Conservation (phyloP, 2,888 invertebrate species). For the Aproaerema taeniolella region DNA sequence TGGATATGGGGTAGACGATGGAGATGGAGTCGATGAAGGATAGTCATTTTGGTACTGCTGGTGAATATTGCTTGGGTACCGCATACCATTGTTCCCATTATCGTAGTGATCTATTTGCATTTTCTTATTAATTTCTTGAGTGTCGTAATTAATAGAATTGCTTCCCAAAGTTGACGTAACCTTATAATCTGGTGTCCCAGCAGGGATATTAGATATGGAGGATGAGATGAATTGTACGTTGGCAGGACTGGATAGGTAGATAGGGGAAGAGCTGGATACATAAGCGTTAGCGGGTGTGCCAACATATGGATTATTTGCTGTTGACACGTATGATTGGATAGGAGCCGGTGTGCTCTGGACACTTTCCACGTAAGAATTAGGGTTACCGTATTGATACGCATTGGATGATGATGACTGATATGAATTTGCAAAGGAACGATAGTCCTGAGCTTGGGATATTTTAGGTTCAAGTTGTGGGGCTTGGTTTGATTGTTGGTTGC, state of each 20-base stretch:
- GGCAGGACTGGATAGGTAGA: slow-evolving; percentile 56
- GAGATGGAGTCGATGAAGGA: slow-evolving; percentile 45
- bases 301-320: slow-evolving; percentile 51
- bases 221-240: slow-evolving; percentile 63
- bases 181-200: slow-evolving; percentile 52
- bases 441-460: slow-evolving; percentile 39
- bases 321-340: slow-evolving; percentile 50
- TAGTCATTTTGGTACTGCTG: slow-evolving; percentile 56
- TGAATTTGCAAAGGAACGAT: slow-evolving; percentile 39
- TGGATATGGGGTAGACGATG: slow-evolving; percentile 48
- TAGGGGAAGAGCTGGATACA: slow-evolving; percentile 60
- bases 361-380: slow-evolving; percentile 43
- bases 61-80: slow-evolving; percentile 47
- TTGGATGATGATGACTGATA: slow-evolving; percentile 51
- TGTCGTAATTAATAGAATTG: slow-evolving; percentile 42
- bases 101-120: slow-evolving; percentile 65
- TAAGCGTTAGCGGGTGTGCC: slow-evolving; percentile 54
- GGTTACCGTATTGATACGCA: slow-evolving; percentile 48
- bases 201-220: slow-evolving; percentile 51
- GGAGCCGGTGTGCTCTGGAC: slow-evolving; percentile 57
- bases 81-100: slow-evolving; percentile 57
- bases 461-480: slow-evolving; percentile 46
- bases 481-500: slow-evolving; percentile 45
- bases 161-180: slow-evolving; percentile 44
- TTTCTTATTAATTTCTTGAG: slow-evolving; percentile 45